Evolutionary conservation across 2,113 vertebrate species (phyloP).

Genomic region (Coregonus clupeaformis): DNA sequence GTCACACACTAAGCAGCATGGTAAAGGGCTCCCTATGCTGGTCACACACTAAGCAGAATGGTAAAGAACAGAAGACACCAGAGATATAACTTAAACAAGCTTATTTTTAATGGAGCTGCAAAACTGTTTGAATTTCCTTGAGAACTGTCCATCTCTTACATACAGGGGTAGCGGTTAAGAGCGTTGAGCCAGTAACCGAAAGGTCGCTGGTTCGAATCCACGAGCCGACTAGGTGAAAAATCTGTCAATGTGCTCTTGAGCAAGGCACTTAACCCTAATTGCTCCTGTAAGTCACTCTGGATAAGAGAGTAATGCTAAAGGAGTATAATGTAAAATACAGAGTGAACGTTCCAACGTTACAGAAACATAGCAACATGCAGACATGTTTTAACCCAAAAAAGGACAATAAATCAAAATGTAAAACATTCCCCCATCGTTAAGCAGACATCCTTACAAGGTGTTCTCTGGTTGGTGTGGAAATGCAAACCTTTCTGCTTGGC

Average conservation of each 20-base stretch:
- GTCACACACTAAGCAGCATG: background rate
- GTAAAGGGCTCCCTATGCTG: too few species aligned
- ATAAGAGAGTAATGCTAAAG: too few species aligned
- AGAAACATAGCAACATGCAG: slow-evolving; percentile 67
- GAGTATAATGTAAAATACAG: background rate
- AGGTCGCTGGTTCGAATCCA: too few species aligned
- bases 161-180: slow-evolving; percentile 37
- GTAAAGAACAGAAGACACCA: slow-evolving; percentile 58
- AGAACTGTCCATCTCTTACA: slow-evolving; percentile 70
- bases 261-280: too few species aligned
- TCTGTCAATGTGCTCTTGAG: too few species aligned
- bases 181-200: too few species aligned
- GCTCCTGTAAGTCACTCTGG: too few species aligned
- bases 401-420: slow-evolving; percentile 37
- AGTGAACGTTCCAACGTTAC: slow-evolving; percentile 70
- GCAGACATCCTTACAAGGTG: slow-evolving; percentile 24
- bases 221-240: too few species aligned
- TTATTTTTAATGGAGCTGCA: slow-evolving; percentile 83
- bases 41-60: background rate
- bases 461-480: slow-evolving; percentile 61
- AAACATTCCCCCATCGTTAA: slow-evolving; percentile 57
- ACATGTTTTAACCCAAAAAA: slow-evolving; percentile 39
- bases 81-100: slow-evolving; percentile 78
- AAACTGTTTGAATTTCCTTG: slow-evolving; percentile 81
- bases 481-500: slow-evolving; percentile 67